These are phyloP conservation scores for Pemphredon lugubris DNA, from an alignment of 2,888 invertebrate species.

Conservation along the genomic window DNA sequence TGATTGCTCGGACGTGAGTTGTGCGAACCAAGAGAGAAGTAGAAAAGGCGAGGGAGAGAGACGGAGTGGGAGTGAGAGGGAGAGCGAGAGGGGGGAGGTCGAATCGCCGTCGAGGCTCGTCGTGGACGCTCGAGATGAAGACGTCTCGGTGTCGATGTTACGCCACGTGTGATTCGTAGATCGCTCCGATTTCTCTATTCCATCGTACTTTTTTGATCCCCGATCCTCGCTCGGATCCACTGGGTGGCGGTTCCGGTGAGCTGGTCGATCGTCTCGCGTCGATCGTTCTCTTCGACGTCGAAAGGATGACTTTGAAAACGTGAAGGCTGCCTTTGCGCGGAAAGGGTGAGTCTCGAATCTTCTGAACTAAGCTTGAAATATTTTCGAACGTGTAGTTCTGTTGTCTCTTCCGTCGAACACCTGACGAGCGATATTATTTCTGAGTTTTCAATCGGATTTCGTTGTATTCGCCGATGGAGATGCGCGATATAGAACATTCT, in stretches of 20 bases:
- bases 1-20: constrained; percentile 80
- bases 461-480: too few species aligned
- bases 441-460: too few species aligned
- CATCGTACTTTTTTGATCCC: constrained; percentile 14
- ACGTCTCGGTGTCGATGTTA: constrained; percentile 52
- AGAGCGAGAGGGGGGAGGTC: constrained; percentile 28
- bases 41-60: constrained; percentile 34
- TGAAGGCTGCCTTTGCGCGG: constrained; percentile 6
- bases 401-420: too few species aligned
- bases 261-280: too few species aligned
- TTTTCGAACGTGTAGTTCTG: too few species aligned
- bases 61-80: constrained; percentile 7
- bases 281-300: background rate
- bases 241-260: background rate
- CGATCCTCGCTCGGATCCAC: background rate
- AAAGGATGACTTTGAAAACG: constrained; percentile 7
- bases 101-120: constrained; percentile 25
- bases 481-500: too few species aligned
- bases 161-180: constrained; percentile 66
- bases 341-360: constrained; percentile 46
- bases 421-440: too few species aligned
- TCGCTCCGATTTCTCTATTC: constrained; percentile 53
- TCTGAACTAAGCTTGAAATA: too few species aligned
- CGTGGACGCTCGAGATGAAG: constrained; percentile 56
- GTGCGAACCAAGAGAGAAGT: constrained; percentile 57